These are phyloP conservation scores for Drosophila prosaltans DNA, from an alignment of 1,140 invertebrate genomes.

Conservation along the genomic window DNA sequence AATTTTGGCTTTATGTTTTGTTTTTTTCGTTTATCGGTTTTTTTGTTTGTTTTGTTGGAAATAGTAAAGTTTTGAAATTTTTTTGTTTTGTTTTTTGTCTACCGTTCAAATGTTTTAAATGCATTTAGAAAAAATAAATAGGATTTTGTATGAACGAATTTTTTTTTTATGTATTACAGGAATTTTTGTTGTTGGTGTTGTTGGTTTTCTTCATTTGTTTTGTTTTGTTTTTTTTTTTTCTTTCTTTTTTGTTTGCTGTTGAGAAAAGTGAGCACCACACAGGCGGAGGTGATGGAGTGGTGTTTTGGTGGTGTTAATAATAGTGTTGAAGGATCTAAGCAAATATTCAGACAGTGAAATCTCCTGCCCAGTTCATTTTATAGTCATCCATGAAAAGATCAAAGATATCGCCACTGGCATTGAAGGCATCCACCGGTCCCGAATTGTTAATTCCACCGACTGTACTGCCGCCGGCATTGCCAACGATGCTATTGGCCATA, in stretches of 20 bases:
- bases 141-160: conserved; percentile 48
- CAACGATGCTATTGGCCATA: conserved; percentile 32
- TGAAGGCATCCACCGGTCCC: conserved; percentile 68
- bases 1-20: conserved; percentile 73
- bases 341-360: conserved; percentile 75
- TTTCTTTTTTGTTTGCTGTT: not conserved
- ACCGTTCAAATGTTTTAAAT: conserved; percentile 77
- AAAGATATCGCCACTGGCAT: conserved; percentile 71
- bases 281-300: conserved; percentile 16
- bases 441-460: conserved; percentile 28
- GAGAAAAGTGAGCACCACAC: conserved; percentile 68
- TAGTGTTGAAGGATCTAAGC: not conserved
- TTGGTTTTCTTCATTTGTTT: conserved; percentile 58
- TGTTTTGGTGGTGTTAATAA: not conserved
- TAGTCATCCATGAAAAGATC: conserved; percentile 83
- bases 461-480: conserved; percentile 17
- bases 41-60: conserved; percentile 51
- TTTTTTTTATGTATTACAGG: not conserved
- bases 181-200: conserved; percentile 24
- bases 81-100: conserved; percentile 53
- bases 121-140: conserved; percentile 82
- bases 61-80: conserved; percentile 76
- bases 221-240: conserved; percentile 54
- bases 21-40: conserved; percentile 32
- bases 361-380: conserved; percentile 82